Evolutionary conservation across 1,140 invertebrate genomes (phyloP), one percentile per base, ranked within the genome.

Genomic region (Frieseomelitta varia): DNA sequence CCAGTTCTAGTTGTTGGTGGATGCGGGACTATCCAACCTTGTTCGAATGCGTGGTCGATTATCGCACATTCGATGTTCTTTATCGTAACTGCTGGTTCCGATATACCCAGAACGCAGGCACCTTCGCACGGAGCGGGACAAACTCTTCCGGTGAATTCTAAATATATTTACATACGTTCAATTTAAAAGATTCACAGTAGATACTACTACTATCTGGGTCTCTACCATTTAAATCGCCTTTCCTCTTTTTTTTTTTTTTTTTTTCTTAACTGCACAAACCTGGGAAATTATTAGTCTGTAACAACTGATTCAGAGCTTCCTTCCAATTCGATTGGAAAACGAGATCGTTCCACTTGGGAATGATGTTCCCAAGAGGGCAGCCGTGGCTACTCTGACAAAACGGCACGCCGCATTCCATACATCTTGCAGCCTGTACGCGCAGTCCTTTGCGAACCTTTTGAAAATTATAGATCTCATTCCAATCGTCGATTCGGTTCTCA

Each of bases 1-100:
- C 98, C 98, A 72, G 97, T 98, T 81, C 98, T 96, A 12, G 93
- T 79, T 1, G 92, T 82, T 0, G 98, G 98, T 34, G 97, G 96
- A 93, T 96, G 93, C 0, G 99, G 97, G 47, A 96, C 95, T 76
- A 99, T 99, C 99, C 99, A 99, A 10, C 99, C 99, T 94, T 98
- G 97, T 88, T 99, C 98, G 95, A 99, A 99, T 19, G 98, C 99
- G 95, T 99, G 97, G 95, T 99, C 99, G 90, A 99, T 99, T 91
- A 99, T 99, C 39, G 99, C 97, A 94, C 99, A 99, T 95, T 99
- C 99, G 90, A 99, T 99, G 93, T 99, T 99, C 94, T 99, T 99
- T 92, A 99, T 99, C 55, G 99, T 99, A 2, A 99, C 99, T 17
- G 99, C 96, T 8, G 98, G 98, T 90, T 98, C 97, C 69, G 98